Percentiles rank a stretch among this genome's conserved stretches.
phyloP scores from a whole-genome alignment of 2,888 invertebrate genomes.

The Hoplodrina blanda region DNA sequence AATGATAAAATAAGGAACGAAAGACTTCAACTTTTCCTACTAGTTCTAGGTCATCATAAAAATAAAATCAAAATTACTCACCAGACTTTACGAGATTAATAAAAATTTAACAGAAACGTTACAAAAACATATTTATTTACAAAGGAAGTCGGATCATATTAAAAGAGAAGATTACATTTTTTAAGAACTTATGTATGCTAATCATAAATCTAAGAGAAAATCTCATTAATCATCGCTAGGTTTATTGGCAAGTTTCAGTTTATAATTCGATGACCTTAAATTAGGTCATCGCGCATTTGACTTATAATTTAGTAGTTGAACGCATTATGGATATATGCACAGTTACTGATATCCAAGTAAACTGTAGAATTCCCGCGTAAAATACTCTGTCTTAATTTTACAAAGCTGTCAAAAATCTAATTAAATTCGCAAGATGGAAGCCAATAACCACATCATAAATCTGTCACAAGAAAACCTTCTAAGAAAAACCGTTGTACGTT shows the following conservation, averaged over 20 bases:
- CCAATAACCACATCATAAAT: background rate
- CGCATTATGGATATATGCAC: background rate
- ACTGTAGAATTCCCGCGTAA: too few species aligned
- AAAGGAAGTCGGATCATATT: conserved; percentile 35
- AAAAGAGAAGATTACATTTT: conserved; percentile 1
- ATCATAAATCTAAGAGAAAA: conserved; percentile 24
- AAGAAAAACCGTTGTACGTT: background rate
- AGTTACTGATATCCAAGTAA: background rate
- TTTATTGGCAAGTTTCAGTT: conserved; percentile 27
- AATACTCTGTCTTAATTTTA: background rate
- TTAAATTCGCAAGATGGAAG: background rate
- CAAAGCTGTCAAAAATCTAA: background rate
- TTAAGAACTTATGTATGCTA: conserved; percentile 11
- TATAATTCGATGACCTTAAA: conserved; percentile 26
- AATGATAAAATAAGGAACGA: background rate
- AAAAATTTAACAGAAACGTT: conserved; percentile 10
- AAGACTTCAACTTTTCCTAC: background rate
- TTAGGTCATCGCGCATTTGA: conserved; percentile 27
- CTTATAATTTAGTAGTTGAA: conserved; percentile 11
- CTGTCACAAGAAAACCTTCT: background rate
- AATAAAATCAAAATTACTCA: conserved; percentile 16
- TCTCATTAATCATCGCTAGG: conserved; percentile 22
- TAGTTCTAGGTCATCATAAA: conserved; percentile 31
- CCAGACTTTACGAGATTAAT: conserved; percentile 24
- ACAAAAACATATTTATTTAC: conserved; percentile 32